These are phyloP conservation scores for Mesoligia furuncula DNA, from an alignment of 2,888 invertebrate species.

Conservation along the genomic window DNA sequence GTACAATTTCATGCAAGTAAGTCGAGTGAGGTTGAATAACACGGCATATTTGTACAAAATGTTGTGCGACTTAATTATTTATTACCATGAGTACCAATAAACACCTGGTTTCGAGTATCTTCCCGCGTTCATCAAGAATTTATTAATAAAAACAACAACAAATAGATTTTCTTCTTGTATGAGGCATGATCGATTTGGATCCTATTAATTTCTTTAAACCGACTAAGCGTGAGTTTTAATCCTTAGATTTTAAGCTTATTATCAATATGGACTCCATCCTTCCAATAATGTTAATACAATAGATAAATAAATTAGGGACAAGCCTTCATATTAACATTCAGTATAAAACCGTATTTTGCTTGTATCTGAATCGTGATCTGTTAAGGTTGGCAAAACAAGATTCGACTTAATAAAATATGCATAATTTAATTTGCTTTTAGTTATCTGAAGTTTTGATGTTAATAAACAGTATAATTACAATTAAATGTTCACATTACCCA, in stretches of 20 bases:
- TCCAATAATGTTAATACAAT: slow-evolving; percentile 74
- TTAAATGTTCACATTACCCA: not conserved
- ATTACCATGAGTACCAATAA: not conserved
- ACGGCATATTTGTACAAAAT: slow-evolving; percentile 41
- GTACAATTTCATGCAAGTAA: slow-evolving; percentile 71
- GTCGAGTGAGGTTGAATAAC: slow-evolving; percentile 44
- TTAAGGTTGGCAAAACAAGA: slow-evolving; percentile 82
- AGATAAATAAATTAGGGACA: slow-evolving; percentile 84
- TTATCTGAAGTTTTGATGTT: slow-evolving; percentile 27
- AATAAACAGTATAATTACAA: slow-evolving; percentile 6
- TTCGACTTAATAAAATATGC: slow-evolving; percentile 70
- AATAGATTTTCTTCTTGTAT: not conserved
- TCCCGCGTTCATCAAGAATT: not conserved
- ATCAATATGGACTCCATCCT: slow-evolving; percentile 28
- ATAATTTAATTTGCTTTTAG: slow-evolving; percentile 49
- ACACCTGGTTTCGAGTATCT: not conserved
- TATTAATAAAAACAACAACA: not conserved
- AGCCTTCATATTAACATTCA: slow-evolving; percentile 79
- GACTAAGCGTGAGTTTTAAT: not conserved
- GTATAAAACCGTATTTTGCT: slow-evolving; percentile 78
- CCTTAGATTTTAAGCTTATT: slow-evolving; percentile 12
- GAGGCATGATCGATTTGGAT: not conserved
- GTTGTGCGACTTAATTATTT: slow-evolving; percentile 18
- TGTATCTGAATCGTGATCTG: slow-evolving; percentile 75
- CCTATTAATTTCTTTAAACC: slow-evolving; percentile 3